Base-by-base conservation (phyloP, 2,888 invertebrate species). In the Heliconius aoede region DNA sequence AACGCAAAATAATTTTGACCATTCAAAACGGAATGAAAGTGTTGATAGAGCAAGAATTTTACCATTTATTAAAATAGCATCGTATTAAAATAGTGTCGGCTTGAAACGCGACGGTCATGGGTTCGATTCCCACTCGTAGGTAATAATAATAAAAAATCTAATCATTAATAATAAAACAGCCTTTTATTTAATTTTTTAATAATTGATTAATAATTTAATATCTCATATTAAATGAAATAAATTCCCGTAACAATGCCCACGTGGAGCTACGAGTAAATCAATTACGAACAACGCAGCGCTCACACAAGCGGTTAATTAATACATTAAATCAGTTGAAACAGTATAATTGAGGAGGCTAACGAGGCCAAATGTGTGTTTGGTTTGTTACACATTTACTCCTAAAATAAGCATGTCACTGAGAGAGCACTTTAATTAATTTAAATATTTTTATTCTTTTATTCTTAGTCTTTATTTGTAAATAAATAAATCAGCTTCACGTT, bases 301-400 rank as follows among this genome's bases (percentile, higher is more conserved):
- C 30, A 15, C 55, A 68, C 68, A 21, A 51, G 51, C n/a, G 51
- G 68, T 51, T 69, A 51, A 51, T 69, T 69, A 69, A 51, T 51
- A 55, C 7, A 69, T 69, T 69, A 69, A 69, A 30, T 55, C 68
- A 30, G 30, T n/a, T 51, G 30, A 51, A 69, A 69, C 51, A 69
- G 68, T 69, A 51, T 69, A 51, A 69, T 15, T 51, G 30, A 51
- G 5, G 21, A 46, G 68, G 30, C 51, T 69, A 55, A n/a, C 55
- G n/a, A n/a, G 30, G 51, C 46, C n/a, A 30, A 51, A 51, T 69
- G 28, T 69, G 28, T 28, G 51, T 69, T 69, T 30, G 30, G n/a
- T 30, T 68, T 13, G 30, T 51, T 28, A 69, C 30, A 7, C 13
- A 51, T 69, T 69, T 55, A 28, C 21, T 51, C 28, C 26, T 46